Conservation (phyloP, 37 sponge, comb jelly and placozoan genomes). For the Amphimedon queenslandica region DNA sequence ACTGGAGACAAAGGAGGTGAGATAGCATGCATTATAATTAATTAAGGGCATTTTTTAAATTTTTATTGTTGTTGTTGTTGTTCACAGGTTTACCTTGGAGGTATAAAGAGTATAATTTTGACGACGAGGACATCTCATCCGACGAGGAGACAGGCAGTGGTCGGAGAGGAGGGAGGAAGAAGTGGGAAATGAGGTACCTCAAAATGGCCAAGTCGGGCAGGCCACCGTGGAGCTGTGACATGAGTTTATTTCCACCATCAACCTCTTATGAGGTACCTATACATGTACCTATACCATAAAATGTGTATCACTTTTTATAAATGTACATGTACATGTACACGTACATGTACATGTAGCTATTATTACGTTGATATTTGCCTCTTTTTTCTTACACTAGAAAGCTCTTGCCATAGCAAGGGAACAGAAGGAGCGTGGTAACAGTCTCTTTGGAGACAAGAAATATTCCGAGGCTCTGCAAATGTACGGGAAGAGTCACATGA, state of each 20-base stretch:
- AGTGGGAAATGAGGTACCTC: neutral
- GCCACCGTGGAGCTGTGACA: neutral
- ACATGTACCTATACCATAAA: neutral
- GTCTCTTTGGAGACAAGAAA: neutral
- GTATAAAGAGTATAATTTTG: no score
- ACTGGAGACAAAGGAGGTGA: no score
- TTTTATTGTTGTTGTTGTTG: no score
- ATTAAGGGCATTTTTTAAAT: no score
- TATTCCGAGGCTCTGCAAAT: neutral
- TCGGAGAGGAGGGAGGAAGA: neutral
- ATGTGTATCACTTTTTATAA: neutral
- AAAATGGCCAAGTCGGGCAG: neutral
- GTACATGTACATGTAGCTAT: neutral
- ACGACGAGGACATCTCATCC: no score
- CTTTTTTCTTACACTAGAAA: neutral
- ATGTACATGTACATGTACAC: constrained; percentile 1
- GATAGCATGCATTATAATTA: no score
- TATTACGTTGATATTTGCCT: neutral
- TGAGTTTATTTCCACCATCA: neutral
- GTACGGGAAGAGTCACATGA: neutral
- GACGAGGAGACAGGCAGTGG: no score
- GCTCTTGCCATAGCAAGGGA: neutral
- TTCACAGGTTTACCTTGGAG: no score
- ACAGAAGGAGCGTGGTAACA: neutral
- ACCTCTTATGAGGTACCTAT: no score